A percentile compares a stretch with the other conserved stretches of the same genome.
phyloP scores from a whole-genome alignment of 2,797 vertebrate species.

The Macropodus opercularis region DNA sequence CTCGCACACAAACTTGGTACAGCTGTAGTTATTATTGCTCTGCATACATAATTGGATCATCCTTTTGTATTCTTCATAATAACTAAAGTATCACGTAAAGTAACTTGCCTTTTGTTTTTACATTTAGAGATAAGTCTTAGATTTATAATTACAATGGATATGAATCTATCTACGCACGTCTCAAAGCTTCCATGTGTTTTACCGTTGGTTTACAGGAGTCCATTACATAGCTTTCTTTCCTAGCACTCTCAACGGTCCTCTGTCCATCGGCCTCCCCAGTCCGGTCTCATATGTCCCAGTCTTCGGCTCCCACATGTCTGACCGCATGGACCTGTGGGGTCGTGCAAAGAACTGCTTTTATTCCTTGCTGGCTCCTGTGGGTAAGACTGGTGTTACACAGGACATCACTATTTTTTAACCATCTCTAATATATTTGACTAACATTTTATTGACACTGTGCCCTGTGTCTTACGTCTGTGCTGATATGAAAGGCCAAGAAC shows the following conservation, averaged over 20 bases:
- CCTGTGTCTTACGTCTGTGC: neutral
- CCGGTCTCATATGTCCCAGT: slow-evolving; percentile 65
- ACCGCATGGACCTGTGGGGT: slow-evolving; percentile 76
- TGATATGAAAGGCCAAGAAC: slow-evolving; percentile 43
- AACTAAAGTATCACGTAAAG: neutral
- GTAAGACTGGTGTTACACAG: slow-evolving; percentile 23
- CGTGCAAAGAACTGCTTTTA: slow-evolving; percentile 70
- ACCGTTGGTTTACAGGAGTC: slow-evolving; percentile 49
- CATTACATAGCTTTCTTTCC: slow-evolving; percentile 63
- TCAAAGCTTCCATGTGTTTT: neutral
- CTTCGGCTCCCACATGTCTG: slow-evolving; percentile 51
- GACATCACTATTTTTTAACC: neutral
- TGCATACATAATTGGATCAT: neutral
- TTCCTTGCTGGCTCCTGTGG: slow-evolving; percentile 41
- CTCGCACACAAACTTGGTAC: slow-evolving; percentile 70
- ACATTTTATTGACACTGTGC: too few relatives aligned
- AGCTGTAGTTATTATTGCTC: slow-evolving; percentile 4
- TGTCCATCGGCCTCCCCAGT: slow-evolving; percentile 50
- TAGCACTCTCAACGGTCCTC: slow-evolving; percentile 41
- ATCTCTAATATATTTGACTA: too few relatives aligned
- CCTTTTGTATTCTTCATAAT: neutral
- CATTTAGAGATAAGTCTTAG: too few relatives aligned
- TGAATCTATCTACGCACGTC: too few relatives aligned
- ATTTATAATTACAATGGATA: too few relatives aligned
- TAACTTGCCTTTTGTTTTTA: neutral